phyloP scores from a whole-genome alignment of 2,113 vertebrate genomes.

The Empidonax traillii region DNA sequence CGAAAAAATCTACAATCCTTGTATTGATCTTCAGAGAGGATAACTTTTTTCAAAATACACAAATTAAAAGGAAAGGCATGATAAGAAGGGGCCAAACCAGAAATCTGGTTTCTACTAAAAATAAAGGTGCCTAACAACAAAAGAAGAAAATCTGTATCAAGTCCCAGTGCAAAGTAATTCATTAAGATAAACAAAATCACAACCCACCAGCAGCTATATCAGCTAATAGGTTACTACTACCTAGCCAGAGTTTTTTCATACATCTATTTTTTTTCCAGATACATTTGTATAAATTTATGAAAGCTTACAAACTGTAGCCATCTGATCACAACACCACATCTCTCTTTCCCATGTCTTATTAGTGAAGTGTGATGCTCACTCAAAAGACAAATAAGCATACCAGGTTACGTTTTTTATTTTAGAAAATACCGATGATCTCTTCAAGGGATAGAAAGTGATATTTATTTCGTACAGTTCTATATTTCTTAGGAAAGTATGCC shows the following conservation, averaged over 20 bases:
- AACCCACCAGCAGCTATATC: background rate
- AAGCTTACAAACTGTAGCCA: background rate
- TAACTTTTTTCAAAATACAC: background rate
- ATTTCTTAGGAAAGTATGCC: background rate
- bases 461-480: background rate
- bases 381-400: background rate
- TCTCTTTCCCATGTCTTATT: background rate
- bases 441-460: background rate
- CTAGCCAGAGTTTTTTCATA: background rate
- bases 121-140: background rate
- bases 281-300: accelerated
- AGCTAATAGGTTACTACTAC: background rate
- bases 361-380: background rate
- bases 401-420: background rate
- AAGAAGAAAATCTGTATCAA: background rate
- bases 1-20: background rate
- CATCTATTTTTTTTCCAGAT: background rate
- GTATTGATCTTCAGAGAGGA: background rate
- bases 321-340: background rate
- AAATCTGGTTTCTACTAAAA: background rate
- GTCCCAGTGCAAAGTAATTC: background rate
- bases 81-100: background rate
- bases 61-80: background rate
- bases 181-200: background rate
- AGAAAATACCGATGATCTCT: background rate